A percentile compares a stretch with the other conserved stretches of the same genome.
These are phyloP conservation scores for Myripristis murdjan DNA, from an alignment of 2,797 vertebrate species.

Conservation along the genomic window DNA sequence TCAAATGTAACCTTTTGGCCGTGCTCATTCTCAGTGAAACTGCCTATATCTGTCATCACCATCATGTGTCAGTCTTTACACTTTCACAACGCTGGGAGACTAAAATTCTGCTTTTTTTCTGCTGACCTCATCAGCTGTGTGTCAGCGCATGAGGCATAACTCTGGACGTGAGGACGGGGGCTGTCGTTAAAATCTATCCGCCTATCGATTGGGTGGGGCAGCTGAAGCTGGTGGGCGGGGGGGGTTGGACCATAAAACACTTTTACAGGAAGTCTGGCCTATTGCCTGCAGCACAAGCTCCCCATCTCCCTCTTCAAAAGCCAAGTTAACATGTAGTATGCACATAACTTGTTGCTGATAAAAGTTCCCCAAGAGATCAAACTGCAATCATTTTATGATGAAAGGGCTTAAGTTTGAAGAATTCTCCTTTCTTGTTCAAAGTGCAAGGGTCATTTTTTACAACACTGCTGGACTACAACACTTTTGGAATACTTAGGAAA, in stretches of 20 bases:
- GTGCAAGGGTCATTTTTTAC: constrained; percentile 30
- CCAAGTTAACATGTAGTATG: constrained; percentile 51
- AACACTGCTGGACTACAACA: constrained; percentile 14
- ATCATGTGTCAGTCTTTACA: constrained; percentile 69
- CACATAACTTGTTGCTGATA: constrained; percentile 69
- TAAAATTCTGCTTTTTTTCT: constrained; percentile 68
- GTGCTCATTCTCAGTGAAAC: constrained; percentile 47
- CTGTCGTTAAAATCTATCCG: constrained; percentile 72
- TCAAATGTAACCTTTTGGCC: constrained; percentile 43
- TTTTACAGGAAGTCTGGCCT: constrained; percentile 75
- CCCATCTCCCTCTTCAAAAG: constrained; percentile 33
- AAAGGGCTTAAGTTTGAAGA: constrained; percentile 36
- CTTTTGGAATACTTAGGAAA: constrained; percentile 1
- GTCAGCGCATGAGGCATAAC: constrained; percentile 71
- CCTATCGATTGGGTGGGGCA: constrained; percentile 72
- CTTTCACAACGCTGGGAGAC: constrained; percentile 53
- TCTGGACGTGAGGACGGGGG: constrained; percentile 60
- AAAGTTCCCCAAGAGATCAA: constrained; percentile 38
- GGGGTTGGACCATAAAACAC: constrained; percentile 70
- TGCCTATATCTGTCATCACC: constrained; percentile 61
- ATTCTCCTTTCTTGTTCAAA: constrained; percentile 23
- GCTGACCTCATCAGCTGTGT: constrained; percentile 77
- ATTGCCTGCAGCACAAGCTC: constrained; percentile 37
- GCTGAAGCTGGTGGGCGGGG: constrained; percentile 37
- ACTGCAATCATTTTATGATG: constrained; percentile 38